Base-by-base conservation (phyloP, 2,797 vertebrate genomes). In the Schizopygopsis malacanthus region DNA sequence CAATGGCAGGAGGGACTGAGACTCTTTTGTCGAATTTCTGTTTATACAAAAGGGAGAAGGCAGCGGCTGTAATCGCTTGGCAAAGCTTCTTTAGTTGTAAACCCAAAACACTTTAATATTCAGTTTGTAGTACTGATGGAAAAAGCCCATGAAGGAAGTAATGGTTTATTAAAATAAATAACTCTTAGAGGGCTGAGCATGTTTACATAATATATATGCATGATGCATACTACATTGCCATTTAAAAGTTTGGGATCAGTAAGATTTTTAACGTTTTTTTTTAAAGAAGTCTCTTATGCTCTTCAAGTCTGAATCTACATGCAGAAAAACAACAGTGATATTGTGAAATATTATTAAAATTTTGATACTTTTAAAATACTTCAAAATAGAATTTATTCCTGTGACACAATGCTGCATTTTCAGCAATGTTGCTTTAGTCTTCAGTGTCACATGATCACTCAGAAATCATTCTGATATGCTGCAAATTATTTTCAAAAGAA, bases 101-200 rank as follows among this genome's bases (percentile, higher is more conserved):
- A 61, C 52, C 70, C 39, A 45, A 81, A 13, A 18, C 25, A 80
- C 45, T 79, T 76, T 20, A 84, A 81, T 77, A 81, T 81, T 52
- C 41, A 28, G 33, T 85, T 87, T 72, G 63, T 81, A 11, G 63
- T 50, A 50, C 50, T 43, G 67, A 84, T 33, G 12, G 25, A 39
- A 41, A 79, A 56, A 5, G 25, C 76, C 75, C 18, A 73, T 15
- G 15, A 37, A 28, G n/a, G 25, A 77, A 77, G 25, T 47, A 81
- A 2, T 78, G 63, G 52, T 76, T 76, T 76, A 52, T 76, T 52
- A 12, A 52, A 76, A 12, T 6, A 37, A 33, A 20, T 75, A 75
- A 52, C 6, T 25, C 56, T 59, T n/a, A 59, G 56, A 59, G 56
- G 10, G 56, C 20, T 59, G n/a, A 59, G 9, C 22, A 59, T 11